Conservation (phyloP, 1,140 invertebrate genomes). For the Cecropterus lyciades region DNA sequence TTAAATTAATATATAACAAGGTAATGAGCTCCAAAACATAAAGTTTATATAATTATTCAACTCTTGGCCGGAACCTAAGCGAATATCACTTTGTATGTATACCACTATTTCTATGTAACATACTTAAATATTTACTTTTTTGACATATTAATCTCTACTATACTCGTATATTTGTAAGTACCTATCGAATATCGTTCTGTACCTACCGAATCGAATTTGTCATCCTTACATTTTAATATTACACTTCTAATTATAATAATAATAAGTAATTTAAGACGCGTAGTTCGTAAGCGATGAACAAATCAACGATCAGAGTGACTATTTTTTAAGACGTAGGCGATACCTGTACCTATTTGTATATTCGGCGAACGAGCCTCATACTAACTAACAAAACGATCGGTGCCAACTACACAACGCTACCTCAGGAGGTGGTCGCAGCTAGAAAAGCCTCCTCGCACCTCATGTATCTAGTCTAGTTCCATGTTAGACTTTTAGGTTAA, state of each 20-base stretch:
- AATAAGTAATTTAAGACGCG: conserved; percentile 16
- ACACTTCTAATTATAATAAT: conserved; percentile 5
- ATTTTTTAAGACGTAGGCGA: conserved; percentile 48
- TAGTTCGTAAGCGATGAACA: conserved; percentile 35
- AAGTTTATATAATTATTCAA: too few species aligned
- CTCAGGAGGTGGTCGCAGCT: conserved; percentile 23
- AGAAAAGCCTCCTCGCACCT: conserved; percentile 15
- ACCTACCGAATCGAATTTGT: conserved; percentile 15
- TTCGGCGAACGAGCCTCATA: background rate
- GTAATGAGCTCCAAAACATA: too few species aligned
- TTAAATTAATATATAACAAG: too few species aligned
- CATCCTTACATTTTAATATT: conserved; percentile 4
- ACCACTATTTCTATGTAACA: conserved; percentile 13
- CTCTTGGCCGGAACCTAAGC: conserved; percentile 4
- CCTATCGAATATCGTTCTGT: background rate
- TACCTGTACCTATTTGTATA: conserved; percentile 9
- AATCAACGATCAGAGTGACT: conserved; percentile 46
- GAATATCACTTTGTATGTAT: conserved; percentile 17
- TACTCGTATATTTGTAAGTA: conserved; percentile 11
- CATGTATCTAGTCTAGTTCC: conserved; percentile 7
- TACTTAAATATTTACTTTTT: conserved; percentile 19
- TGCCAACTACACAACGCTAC: conserved; percentile 24
- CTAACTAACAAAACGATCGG: background rate
- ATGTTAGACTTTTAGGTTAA: conserved; percentile 9
- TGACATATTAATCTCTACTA: background rate